A percentile compares a stretch with the other conserved stretches of the same genome.
Conservation (phyloP, 2,888 invertebrate genomes). For the Nebria brevicollis region DNA sequence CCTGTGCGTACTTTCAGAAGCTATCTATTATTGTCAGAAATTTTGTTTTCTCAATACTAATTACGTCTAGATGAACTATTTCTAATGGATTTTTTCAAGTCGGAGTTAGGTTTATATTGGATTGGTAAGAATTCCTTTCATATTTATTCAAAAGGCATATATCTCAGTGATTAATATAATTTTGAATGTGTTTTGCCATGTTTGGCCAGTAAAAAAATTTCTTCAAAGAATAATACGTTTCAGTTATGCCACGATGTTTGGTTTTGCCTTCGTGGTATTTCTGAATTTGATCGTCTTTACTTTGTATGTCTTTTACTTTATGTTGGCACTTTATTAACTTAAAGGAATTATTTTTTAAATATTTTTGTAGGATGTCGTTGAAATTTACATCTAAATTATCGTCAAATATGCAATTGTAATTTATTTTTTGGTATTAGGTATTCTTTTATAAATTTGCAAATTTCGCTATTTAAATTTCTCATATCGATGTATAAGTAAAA, state of each 20-base stretch:
- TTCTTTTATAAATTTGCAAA: too few species aligned
- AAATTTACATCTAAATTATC: too few species aligned
- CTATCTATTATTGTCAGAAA: not conserved
- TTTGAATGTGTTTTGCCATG: too few species aligned
- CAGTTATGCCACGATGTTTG: not conserved
- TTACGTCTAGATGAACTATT: not conserved
- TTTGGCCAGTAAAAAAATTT: too few species aligned
- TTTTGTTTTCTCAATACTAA: not conserved
- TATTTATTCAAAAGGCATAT: too few species aligned
- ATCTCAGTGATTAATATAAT: too few species aligned
- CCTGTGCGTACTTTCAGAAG: not conserved
- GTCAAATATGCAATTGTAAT: too few species aligned
- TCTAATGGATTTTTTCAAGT: not conserved
- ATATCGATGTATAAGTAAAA: too few species aligned
- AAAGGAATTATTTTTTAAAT: not conserved
- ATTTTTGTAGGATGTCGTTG: not conserved
- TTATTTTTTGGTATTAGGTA: too few species aligned
- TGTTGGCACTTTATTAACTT: not conserved
- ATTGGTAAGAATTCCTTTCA: not conserved
- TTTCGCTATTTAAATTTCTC: too few species aligned
- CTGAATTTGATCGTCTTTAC: not conserved
- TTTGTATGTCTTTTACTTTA: not conserved
- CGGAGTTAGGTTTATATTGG: not conserved
- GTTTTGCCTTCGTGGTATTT: constrained; percentile 9
- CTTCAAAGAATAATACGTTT: too few species aligned